Evolutionary conservation across 2,113 vertebrate genomes (phyloP), one percentile per base, ranked within the genome.

Genomic region (Oreamnos americanus): DNA sequence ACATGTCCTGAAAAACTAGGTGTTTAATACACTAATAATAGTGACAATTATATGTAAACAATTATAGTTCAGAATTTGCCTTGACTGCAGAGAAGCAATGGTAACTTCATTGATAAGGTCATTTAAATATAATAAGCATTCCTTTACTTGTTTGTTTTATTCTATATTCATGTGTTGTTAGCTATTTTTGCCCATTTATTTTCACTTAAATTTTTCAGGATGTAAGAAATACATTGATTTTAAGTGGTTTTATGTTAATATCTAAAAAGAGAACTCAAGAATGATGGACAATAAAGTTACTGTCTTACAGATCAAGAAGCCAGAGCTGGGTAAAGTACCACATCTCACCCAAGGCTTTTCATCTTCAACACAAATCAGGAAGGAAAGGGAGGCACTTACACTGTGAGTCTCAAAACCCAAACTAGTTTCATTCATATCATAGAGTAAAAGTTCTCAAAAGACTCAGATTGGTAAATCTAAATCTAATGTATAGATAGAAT

Each of bases 21-120:
- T 94, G n/a, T 71, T 71, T 71, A 86, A 93, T 78, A 91, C 82
- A 36, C 82, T 93, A 85, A 86, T 91, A 95, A 60, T 82, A 84
- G 82, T 62, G 23, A 83, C 36, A 92, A 94, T 86, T 78, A 45
- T 4, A 62, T 62, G 7, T 96, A 94, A 55, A 13, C 16, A 28
- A 83, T 43, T 89, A 93, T 45, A 88, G 25, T 79, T 78, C 23
- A 94, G 30, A 36, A 43, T 94, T 94, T 83, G 17, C 14, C 17
- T 93, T 91, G 17, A 89, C 51, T 87, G 43, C 11, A 7, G 26
- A 15, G 71, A 96, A 91, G 19, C 5, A 96, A 71, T 87, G 58
- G 28, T 92, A 9, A 90, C 83, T 67, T 82, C 17, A 82, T 25
- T 62, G 92, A 9, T 93, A 96, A 88, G 7, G 11, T 94, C 7